These are phyloP conservation scores for Thysanoteuthis rhombus DNA, from an alignment of 2,888 invertebrate genomes.

Conservation along the genomic window DNA sequence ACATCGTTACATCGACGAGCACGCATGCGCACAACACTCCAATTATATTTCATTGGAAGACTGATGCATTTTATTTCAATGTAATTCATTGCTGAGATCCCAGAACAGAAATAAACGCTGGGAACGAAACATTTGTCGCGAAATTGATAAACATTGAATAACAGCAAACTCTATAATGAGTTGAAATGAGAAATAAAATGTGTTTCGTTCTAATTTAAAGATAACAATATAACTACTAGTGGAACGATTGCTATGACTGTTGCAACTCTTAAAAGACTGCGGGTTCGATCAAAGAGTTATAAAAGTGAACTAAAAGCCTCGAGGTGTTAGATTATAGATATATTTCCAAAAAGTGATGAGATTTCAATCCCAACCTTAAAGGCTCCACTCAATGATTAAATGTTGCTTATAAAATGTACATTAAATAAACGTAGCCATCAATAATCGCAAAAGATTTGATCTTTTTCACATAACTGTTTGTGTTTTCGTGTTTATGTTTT, in stretches of 20 bases:
- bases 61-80: background rate
- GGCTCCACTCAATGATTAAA: background rate
- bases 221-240: background rate
- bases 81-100: background rate
- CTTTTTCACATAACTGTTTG: too few relatives aligned
- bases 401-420: too few relatives aligned
- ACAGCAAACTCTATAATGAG: background rate
- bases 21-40: background rate
- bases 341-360: background rate
- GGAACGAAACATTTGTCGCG: background rate
- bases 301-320: background rate
- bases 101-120: background rate
- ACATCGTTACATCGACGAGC: background rate
- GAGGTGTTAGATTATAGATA: background rate
- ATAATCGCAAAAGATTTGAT: too few relatives aligned
- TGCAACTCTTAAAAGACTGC: background rate
- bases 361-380: background rate
- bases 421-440: too few relatives aligned
- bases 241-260: background rate
- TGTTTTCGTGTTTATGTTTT: too few relatives aligned
- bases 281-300: background rate
- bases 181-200: background rate
- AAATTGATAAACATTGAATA: background rate
- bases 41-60: constrained; percentile 12
- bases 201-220: background rate